Conservation (phyloP, 2,113 vertebrate species). For the Malurus melanocephalus region DNA sequence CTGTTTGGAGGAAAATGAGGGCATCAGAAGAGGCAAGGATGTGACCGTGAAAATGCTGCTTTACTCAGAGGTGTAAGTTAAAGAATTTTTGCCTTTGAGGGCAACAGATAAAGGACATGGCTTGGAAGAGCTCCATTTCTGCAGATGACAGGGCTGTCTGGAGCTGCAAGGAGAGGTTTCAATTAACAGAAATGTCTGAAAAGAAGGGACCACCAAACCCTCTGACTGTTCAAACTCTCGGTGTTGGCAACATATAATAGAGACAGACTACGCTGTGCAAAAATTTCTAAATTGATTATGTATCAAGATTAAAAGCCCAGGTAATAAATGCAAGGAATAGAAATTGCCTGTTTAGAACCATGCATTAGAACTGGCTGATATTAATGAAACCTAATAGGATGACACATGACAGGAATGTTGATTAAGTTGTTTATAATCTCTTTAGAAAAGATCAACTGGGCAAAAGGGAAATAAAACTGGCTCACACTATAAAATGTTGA, state of each 20-base stretch:
- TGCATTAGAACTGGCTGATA: conserved; percentile 11
- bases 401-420: conserved; percentile 41
- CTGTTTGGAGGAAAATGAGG: not conserved
- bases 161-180: not conserved
- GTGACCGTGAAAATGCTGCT: not conserved
- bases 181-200: not conserved
- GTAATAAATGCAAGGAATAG: conserved; percentile 42
- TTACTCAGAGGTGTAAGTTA: not conserved
- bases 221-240: not conserved
- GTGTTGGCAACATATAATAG: not conserved
- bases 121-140: not conserved
- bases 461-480: not conserved
- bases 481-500: not conserved
- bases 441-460: not conserved
- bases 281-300: conserved; percentile 21
- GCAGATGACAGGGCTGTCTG: not conserved
- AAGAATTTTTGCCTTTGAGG: not conserved
- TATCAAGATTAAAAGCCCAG: conserved; percentile 32
- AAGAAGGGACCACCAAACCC: not conserved
- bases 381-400: conserved; percentile 41
- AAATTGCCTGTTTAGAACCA: conserved; percentile 37
- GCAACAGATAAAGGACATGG: not conserved
- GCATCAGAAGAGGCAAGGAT: not conserved
- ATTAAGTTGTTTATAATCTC: conserved; percentile 37
- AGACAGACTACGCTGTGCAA: not conserved